Percentiles rank a stretch among this genome's conserved stretches.
These are phyloP conservation scores for Phrynocephalus vlangalii DNA, from an alignment of 2,797 vertebrate species.

Conservation along the genomic window DNA sequence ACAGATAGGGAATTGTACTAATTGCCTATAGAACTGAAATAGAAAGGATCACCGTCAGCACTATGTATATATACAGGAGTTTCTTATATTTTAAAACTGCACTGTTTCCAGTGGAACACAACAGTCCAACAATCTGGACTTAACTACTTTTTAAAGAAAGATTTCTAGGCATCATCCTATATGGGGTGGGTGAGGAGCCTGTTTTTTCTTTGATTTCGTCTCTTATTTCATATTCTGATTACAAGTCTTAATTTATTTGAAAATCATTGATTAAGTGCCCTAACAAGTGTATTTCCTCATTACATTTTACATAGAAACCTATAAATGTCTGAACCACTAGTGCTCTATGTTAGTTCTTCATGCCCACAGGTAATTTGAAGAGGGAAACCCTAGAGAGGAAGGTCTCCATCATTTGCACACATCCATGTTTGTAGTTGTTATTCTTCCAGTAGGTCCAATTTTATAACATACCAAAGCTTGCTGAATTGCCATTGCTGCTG, in stretches of 20 bases:
- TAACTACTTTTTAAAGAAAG: not conserved
- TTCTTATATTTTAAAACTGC: not conserved
- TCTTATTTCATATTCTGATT: not conserved
- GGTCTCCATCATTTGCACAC: no score
- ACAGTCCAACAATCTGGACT: not conserved
- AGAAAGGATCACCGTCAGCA: no score
- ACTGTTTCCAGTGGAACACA: not conserved
- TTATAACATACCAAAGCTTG: not conserved
- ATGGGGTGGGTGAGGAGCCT: not conserved
- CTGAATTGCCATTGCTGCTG: not conserved
- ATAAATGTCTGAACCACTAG: no score
- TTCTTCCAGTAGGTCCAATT: constrained; percentile 1
- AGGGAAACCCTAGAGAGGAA: not conserved
- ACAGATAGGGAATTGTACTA: no score
- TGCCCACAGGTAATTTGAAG: no score
- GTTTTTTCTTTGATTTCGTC: not conserved
- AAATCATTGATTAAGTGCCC: not conserved
- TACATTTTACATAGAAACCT: no score
- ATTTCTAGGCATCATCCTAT: not conserved
- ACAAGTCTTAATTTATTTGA: not conserved
- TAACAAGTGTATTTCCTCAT: no score
- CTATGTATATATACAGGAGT: no score
- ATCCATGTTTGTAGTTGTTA: not conserved
- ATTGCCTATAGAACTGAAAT: no score
- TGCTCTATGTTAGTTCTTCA: no score